Evolutionary conservation across 2,113 vertebrate species (phyloP), one percentile per base, ranked within the genome.

Genomic region (Cyanoramphus novaezelandiae): DNA sequence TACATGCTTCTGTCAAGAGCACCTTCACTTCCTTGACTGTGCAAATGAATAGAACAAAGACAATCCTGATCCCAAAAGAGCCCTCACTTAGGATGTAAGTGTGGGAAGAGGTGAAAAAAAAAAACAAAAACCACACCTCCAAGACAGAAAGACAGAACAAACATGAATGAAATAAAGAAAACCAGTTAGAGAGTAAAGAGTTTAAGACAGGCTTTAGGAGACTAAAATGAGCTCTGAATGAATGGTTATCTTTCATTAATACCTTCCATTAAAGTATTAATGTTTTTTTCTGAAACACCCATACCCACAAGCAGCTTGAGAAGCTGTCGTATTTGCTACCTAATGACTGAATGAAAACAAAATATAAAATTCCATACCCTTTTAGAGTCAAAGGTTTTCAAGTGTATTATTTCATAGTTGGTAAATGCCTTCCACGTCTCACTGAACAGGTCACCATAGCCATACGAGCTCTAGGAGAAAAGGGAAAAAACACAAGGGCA

Each of bases 401-500:
- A 94, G 96, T 99, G 99, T 93, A 99, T 98, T 92, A 99, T 95
- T 60, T 99, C 98, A 75, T 99, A 83, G 80, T 99, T 98, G 18
- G 99, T 98, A 89, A 99, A 99, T 25, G 98, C 99, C 86, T 96
- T 98, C 99, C 99, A 99, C 0, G 98, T 99, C 91, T 99, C 99
- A 17, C 98, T 98, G 97, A 99, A 99, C 52, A 99, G 97, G 97
- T 99, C 99, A 31, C 99, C 99, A 6, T 99, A 99, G 64, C 98
- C 98, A 72, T 99, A 99, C 14, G 98, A 97, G 93, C 99, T 99
- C 99, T 99, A 92, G 39, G 70, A 84, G 20, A 74, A 94, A 82
- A 65, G 10, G 70, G 89, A 93, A 97, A 97, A 47, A 59, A 17
- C 20, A n/a, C 12, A 64, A 25, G 11, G 41, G 28, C 25, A 55